Conservation (phyloP, 2,113 vertebrate genomes). For the Gymnobelideus leadbeateri region DNA sequence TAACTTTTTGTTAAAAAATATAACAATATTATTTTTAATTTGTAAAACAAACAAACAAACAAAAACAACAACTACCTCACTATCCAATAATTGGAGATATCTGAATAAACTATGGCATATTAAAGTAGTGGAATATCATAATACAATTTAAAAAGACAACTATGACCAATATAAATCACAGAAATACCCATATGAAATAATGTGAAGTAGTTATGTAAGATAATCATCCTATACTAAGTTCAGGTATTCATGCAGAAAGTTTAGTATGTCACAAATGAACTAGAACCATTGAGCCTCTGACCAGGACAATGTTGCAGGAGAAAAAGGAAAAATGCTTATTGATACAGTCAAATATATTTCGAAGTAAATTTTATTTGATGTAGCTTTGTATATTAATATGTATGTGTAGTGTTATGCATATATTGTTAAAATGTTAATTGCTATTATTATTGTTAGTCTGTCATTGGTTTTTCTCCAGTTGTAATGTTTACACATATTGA, state of each 20-base stretch:
- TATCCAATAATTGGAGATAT: neutral
- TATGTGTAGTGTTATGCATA: neutral
- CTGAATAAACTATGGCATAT: neutral
- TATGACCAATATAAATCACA: neutral
- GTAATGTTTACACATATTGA: neutral
- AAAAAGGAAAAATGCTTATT: neutral
- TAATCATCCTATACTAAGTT: neutral
- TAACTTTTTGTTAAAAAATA: neutral
- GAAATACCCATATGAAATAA: neutral
- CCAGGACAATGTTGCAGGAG: neutral
- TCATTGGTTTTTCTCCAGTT: neutral
- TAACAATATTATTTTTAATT: neutral
- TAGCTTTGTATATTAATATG: neutral
- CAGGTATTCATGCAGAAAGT: neutral
- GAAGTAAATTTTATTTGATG: neutral
- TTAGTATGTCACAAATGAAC: neutral
- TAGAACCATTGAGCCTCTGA: neutral
- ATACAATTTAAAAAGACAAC: neutral
- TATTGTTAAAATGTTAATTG: neutral
- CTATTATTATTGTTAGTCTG: neutral
- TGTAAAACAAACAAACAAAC: too few species aligned
- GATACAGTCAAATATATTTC: neutral
- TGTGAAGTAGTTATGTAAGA: neutral
- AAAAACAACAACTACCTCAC: neutral
- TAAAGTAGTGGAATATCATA: neutral